Evolutionary conservation across 2,888 invertebrate genomes (phyloP).

Genomic region (Tanypteryx hageni): DNA sequence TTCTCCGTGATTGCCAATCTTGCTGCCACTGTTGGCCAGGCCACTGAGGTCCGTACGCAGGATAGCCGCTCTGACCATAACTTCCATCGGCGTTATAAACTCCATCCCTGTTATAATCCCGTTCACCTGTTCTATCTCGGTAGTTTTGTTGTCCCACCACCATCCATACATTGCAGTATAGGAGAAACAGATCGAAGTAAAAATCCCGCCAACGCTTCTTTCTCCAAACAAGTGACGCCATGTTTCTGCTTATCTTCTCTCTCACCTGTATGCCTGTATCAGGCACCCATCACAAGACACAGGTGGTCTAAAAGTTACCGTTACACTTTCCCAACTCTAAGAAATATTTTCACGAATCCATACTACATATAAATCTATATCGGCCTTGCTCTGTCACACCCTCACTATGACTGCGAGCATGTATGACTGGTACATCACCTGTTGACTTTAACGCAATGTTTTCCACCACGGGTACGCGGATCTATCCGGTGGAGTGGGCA

Average conservation of each 20-base stretch:
- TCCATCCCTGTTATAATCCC: conserved; percentile 43
- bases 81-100: conserved; percentile 51
- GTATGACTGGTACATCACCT: conserved; percentile 22
- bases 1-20: conserved; percentile 19
- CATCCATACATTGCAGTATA: not conserved
- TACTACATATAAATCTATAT: not conserved
- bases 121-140: conserved; percentile 3
- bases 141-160: conserved; percentile 32
- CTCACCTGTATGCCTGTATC: conserved; percentile 36
- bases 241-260: conserved; percentile 46
- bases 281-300: conserved; percentile 13
- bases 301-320: conserved; percentile 20
- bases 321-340: not conserved
- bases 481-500: not conserved
- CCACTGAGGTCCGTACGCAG: conserved; percentile 54
- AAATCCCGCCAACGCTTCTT: conserved; percentile 59
- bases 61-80: conserved; percentile 28
- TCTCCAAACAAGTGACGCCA: conserved; percentile 58
- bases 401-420: not conserved
- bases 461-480: not conserved
- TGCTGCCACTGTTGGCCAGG: conserved; percentile 57
- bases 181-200: not conserved
- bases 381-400: not conserved
- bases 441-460: not conserved
- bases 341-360: not conserved